Evolutionary conservation across 2,888 invertebrate genomes (phyloP), one percentile per base, ranked within the genome.

Genomic region (Phytoseiulus persimilis): DNA sequence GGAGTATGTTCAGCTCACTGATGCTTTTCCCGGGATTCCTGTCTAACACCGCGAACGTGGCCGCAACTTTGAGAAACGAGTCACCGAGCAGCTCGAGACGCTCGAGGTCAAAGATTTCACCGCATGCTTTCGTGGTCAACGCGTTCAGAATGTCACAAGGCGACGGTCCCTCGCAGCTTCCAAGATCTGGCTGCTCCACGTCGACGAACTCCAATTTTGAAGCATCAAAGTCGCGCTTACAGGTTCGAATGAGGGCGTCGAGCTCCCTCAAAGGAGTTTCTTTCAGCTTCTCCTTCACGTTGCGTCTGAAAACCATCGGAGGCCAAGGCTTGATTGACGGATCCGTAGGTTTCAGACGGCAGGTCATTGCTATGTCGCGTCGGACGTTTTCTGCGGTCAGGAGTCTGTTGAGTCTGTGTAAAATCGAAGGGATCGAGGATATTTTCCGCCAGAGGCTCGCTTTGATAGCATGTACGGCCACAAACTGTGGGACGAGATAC

Each of bases 1-100:
- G 95, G 28, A 96, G 93, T 90, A 94, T 94, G 0, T 96, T 96
- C 45, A 97, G 93, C 91, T 95, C 94, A 0, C 97, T 97, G 93
- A 97, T 97, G 91, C 95, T 95, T 84, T 94, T 94, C 0, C 93
- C 92, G 0, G 95, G 94, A 92, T 95, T 96, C 90, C 94, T 94
- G 91, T 95, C 94, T 92, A 94, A 95, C 31, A 83, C 83, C 1
- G 83, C 28, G 33, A 83, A 83, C 31, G 83, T 83, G 33, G 83
- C 33, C 1, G 31, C 83, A 18, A 83, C 23, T 33, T 83, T 9
- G 2, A 83, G 83, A 23, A 83, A 83, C 32, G 83, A 31, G 83
- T 83, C 83, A 31, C 83, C 83, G 18, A 83, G 33, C 31, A 83
- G 18, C 33, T 83, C 83, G 18, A 83, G 83, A 11, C 83, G 83